phyloP scores from a whole-genome alignment of 2,113 vertebrate genomes.

The Phrynosoma blainvillii region DNA sequence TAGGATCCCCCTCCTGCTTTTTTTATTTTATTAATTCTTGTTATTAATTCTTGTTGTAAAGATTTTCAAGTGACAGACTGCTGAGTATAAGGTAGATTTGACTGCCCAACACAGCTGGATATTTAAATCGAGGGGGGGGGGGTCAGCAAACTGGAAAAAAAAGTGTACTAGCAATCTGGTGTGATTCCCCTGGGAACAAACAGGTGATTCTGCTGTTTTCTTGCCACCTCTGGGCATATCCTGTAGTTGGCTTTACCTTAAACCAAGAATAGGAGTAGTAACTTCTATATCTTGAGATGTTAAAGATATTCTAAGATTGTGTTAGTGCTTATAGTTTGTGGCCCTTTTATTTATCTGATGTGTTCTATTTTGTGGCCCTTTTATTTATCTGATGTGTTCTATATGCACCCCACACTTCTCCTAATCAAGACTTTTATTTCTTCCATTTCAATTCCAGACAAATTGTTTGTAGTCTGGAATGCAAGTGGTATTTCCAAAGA shows the following conservation, averaged over 20 bases:
- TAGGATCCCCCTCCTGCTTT: not conserved
- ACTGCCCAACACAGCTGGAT: slow-evolving; percentile 21
- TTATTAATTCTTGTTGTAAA: too few species aligned
- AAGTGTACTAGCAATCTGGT: not conserved
- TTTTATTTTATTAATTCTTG: slow-evolving; percentile 17
- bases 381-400: too few species aligned
- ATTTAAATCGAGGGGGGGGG: not conserved
- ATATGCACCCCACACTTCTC: not conserved
- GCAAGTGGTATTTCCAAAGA: not conserved
- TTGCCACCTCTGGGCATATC: not conserved
- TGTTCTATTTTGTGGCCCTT: too few species aligned
- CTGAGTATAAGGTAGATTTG: not conserved
- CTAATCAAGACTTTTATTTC: not conserved
- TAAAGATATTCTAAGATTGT: not conserved
- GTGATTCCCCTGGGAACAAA: not conserved
- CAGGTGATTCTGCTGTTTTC: not conserved
- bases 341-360: not conserved
- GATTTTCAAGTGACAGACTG: not conserved
- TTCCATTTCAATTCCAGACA: not conserved
- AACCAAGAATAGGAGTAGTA: not conserved
- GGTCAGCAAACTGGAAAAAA: not conserved
- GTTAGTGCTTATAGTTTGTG: not conserved
- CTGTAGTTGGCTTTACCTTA: not conserved
- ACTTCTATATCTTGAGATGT: not conserved
- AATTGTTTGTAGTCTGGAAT: not conserved